Conservation (phyloP, 2,113 vertebrate species). For the Phocoena sinus region DNA sequence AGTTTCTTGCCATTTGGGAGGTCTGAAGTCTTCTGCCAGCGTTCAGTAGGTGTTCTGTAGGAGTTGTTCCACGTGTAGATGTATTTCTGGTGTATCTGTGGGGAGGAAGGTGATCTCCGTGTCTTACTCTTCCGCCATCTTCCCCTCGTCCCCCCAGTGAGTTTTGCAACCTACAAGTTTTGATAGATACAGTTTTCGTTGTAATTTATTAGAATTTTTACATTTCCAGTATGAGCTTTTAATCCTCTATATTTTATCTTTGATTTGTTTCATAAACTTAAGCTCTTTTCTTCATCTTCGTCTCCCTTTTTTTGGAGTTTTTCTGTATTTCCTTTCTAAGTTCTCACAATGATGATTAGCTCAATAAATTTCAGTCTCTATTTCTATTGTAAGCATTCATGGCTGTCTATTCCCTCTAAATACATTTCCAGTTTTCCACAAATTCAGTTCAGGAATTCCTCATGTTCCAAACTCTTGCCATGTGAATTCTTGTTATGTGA, state of each 20-base stretch:
- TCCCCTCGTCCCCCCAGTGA: no score
- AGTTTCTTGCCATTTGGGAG: no score
- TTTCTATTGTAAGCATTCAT: background rate
- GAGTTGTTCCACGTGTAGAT: no score
- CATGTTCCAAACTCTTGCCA: background rate
- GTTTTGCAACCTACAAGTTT: background rate
- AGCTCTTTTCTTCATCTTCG: background rate
- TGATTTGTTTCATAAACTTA: background rate
- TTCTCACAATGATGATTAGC: background rate
- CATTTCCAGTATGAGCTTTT: background rate
- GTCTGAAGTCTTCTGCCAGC: no score
- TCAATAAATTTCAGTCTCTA: background rate
- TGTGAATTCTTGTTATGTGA: background rate
- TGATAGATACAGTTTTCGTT: background rate
- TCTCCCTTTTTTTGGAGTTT: background rate
- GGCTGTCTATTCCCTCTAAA: background rate
- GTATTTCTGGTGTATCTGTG: no score
- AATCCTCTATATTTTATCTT: background rate
- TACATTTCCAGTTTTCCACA: background rate
- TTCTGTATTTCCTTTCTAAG: background rate
- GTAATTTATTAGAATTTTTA: background rate
- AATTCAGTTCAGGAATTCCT: background rate
- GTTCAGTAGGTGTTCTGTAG: no score
- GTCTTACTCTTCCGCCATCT: no score
- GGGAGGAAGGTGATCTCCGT: no score